A percentile compares a stretch with the other conserved stretches of the same genome.
These are phyloP conservation scores for Drosophila chauvacae DNA, from an alignment of 1,140 invertebrate genomes.

Conservation along the genomic window DNA sequence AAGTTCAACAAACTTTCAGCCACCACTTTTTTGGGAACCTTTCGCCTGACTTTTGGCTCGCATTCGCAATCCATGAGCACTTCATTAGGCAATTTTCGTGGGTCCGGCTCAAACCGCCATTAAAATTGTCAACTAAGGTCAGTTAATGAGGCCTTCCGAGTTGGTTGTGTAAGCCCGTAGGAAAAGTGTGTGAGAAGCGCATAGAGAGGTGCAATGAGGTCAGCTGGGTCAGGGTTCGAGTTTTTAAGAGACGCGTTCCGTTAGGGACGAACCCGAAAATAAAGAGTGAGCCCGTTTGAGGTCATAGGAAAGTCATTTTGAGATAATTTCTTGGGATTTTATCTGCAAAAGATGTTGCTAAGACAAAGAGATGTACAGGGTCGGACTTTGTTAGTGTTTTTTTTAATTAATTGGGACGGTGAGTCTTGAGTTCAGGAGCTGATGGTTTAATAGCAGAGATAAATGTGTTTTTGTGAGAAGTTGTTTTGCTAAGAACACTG, in stretches of 20 bases:
- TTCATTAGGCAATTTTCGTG: constrained; percentile 59
- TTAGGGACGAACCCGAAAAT: constrained; percentile 23
- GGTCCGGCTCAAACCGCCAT: constrained; percentile 26
- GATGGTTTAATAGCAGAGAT: constrained; percentile 1
- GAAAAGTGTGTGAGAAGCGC: constrained; percentile 49
- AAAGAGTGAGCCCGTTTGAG: constrained; percentile 10
- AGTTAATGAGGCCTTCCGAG: constrained; percentile 63
- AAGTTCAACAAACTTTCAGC: constrained; percentile 74
- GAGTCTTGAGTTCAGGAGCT: background rate
- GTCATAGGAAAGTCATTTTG: constrained; percentile 22
- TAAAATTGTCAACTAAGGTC: constrained; percentile 66
- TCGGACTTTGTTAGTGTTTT: background rate
- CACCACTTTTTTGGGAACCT: constrained; percentile 38
- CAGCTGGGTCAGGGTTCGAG: constrained; percentile 20
- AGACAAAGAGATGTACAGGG: background rate
- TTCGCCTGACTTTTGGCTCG: constrained; percentile 55
- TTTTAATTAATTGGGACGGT: background rate
- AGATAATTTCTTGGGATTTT: constrained; percentile 7
- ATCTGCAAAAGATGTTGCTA: constrained; percentile 6
- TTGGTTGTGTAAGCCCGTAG: constrained; percentile 40
- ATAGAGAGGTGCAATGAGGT: constrained; percentile 35
- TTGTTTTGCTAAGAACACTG: background rate
- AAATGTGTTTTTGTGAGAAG: background rate
- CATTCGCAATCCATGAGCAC: constrained; percentile 43
- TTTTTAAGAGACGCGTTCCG: constrained; percentile 21